phyloP scores from a whole-genome alignment of 2,797 vertebrate genomes.

The Spondyliosoma cantharus region DNA sequence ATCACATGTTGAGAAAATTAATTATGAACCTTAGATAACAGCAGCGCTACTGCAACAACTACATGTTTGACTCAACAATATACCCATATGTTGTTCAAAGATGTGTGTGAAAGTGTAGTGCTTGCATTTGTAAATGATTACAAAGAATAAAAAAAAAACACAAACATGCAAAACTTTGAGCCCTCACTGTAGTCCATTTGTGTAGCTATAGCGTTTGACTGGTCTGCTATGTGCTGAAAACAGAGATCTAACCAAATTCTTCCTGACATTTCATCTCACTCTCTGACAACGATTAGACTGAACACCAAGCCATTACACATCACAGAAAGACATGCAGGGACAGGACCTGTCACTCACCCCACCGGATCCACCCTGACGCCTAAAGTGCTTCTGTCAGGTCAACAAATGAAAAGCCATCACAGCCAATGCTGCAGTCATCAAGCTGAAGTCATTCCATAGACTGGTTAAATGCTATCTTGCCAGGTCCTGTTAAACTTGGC shows the following conservation, averaged over 20 bases:
- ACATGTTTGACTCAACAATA: constrained; percentile 1
- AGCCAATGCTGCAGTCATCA: constrained; percentile 68
- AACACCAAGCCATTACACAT: constrained; percentile 63
- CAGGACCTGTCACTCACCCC: constrained; percentile 72
- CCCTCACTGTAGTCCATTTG: constrained; percentile 19
- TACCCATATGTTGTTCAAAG: background rate
- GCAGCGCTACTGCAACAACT: background rate
- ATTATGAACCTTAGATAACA: constrained; percentile 5
- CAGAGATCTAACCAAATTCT: constrained; percentile 67
- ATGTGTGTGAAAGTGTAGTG: background rate
- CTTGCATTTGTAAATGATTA: constrained; percentile 9
- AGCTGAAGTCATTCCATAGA: constrained; percentile 61
- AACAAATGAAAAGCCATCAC: constrained; percentile 78
- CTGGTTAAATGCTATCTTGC: constrained; percentile 66
- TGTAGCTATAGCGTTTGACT: constrained; percentile 35
- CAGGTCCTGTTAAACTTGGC: constrained; percentile 60
- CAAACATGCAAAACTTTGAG: background rate
- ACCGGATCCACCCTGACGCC: constrained; percentile 64
- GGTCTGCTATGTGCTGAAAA: constrained; percentile 58
- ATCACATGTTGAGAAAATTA: background rate
- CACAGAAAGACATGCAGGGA: constrained; percentile 55
- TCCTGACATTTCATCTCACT: constrained; percentile 68
- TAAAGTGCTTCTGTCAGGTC: constrained; percentile 78
- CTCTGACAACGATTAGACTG: constrained; percentile 68
- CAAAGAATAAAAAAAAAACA: constrained; percentile 14